Evolutionary conservation across 2,113 vertebrate genomes (phyloP), one percentile per base, ranked within the genome.

Genomic region (Dicentrarchus labrax): DNA sequence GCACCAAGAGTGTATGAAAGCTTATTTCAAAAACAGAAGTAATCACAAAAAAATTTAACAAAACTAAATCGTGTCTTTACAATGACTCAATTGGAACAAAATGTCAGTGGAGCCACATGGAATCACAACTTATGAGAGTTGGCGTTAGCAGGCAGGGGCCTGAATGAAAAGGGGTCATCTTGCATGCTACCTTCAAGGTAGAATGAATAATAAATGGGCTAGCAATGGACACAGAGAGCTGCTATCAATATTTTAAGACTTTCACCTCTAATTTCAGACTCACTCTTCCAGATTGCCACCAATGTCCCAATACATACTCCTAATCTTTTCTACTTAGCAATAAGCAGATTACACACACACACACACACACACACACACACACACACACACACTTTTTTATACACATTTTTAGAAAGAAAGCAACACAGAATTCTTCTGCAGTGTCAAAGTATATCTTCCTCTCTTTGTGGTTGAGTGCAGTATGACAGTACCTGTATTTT

Each of bases 171-270:
- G 64, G 91, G 88, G 93, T 96, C 95, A 92, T 95, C 91, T 94
- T 95, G 91, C 93, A 95, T 92, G 85, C 94, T 96, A 96, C 96
- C 96, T 97, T 97, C 94, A 95, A 97, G 95, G 95, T 96, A 95
- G 95, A 95, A 97, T 98, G 95, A 98, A 98, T 98, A 96, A 98
- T 97, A 96, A 96, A 98, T 97, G 94, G 94, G 86, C 90, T 90
- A 92, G 96, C 95, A 94, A 93, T 95, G 94, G 95, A 94, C 95
- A 96, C 89, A 94, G 94, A 96, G 96, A 95, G 95, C 94, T 93
- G 94, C 93, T 96, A 98, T 98, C 96, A 98, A 98, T 98, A 98
- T 98, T 97, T 94, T 86, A 95, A 93, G 92, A 90, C 85, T 90
- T 85, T 87, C 78, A 78, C 82, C 80, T 93, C 91, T 94, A 94